These are phyloP conservation scores for Leptinotarsa rubiginosa DNA, from an alignment of 2,888 invertebrate genomes.

Conservation along the genomic window DNA sequence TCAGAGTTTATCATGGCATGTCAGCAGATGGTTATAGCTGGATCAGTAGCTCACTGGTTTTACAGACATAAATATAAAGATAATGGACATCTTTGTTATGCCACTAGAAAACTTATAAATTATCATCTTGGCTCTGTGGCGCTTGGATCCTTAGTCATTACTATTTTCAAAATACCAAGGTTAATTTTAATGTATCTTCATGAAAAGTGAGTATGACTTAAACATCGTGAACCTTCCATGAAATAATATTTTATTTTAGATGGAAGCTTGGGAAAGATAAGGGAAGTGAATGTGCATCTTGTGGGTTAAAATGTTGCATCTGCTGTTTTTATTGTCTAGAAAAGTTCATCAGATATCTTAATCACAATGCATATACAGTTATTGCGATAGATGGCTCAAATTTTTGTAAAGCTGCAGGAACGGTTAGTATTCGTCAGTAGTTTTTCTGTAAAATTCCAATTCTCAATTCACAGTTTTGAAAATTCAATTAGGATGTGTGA, in stretches of 20 bases:
- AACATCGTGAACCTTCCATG: background rate
- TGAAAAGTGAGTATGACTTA: slow-evolving; percentile 70
- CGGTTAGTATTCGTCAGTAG: slow-evolving; percentile 73
- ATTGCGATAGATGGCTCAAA: slow-evolving; percentile 91
- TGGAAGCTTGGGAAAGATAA: slow-evolving; percentile 77
- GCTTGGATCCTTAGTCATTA: slow-evolving; percentile 93
- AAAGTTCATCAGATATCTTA: slow-evolving; percentile 90
- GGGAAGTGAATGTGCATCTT: slow-evolving; percentile 80
- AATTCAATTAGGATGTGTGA: no score
- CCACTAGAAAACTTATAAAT: slow-evolving; percentile 81
- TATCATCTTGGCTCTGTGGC: slow-evolving; percentile 97
- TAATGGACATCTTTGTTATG: slow-evolving; percentile 76
- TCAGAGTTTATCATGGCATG: slow-evolving; percentile 95
- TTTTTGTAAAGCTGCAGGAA: slow-evolving; percentile 90
- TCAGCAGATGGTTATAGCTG: slow-evolving; percentile 93
- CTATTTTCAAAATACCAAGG: slow-evolving; percentile 91
- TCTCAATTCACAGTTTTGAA: no score
- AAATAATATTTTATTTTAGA: slow-evolving; percentile 64
- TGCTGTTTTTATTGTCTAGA: slow-evolving; percentile 93
- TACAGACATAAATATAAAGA: slow-evolving; percentile 81
- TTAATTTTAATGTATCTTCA: slow-evolving; percentile 90
- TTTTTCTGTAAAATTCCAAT: background rate
- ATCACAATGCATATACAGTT: slow-evolving; percentile 95
- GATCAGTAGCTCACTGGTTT: slow-evolving; percentile 94
- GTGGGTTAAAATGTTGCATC: slow-evolving; percentile 83